phyloP scores from a whole-genome alignment of 2,113 vertebrate genomes.

The Centrocercus urophasianus region DNA sequence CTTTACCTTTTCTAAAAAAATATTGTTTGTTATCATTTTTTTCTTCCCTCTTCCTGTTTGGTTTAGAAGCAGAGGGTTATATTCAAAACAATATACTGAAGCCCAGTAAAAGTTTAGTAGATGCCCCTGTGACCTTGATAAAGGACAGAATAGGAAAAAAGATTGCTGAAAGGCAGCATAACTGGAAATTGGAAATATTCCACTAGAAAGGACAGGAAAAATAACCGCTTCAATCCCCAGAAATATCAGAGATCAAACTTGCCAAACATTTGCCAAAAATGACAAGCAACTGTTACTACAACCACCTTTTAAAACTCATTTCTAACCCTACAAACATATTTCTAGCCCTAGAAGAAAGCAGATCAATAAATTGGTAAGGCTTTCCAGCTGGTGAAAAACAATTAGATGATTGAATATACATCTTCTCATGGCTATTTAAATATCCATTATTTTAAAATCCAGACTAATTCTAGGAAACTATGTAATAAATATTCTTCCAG shows the following conservation, averaged over 20 bases:
- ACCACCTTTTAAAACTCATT: neutral
- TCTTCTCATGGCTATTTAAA: neutral
- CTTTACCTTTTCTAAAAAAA: neutral
- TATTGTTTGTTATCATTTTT: neutral
- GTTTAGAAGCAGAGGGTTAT: slow-evolving; percentile 22
- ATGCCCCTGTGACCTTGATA: slow-evolving; percentile 14
- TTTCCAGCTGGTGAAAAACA: neutral
- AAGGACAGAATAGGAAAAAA: slow-evolving; percentile 2
- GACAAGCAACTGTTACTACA: neutral
- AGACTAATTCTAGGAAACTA: neutral
- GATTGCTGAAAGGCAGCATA: slow-evolving; percentile 13
- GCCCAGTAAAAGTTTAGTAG: neutral
- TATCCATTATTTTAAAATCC: neutral
- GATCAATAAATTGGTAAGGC: neutral
- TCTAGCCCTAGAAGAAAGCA: neutral
- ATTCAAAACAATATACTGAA: slow-evolving; percentile 11
- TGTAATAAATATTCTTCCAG: neutral
- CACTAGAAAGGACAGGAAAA: neutral
- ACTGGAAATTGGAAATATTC: slow-evolving; percentile 6
- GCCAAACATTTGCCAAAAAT: neutral
- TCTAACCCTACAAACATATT: neutral
- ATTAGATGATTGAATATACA: neutral
- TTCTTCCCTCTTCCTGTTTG: slow-evolving; percentile 24
- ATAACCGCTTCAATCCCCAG: neutral
- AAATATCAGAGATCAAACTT: neutral